Conservation (phyloP, 2,797 vertebrate genomes). For the Gallirallus australis region DNA sequence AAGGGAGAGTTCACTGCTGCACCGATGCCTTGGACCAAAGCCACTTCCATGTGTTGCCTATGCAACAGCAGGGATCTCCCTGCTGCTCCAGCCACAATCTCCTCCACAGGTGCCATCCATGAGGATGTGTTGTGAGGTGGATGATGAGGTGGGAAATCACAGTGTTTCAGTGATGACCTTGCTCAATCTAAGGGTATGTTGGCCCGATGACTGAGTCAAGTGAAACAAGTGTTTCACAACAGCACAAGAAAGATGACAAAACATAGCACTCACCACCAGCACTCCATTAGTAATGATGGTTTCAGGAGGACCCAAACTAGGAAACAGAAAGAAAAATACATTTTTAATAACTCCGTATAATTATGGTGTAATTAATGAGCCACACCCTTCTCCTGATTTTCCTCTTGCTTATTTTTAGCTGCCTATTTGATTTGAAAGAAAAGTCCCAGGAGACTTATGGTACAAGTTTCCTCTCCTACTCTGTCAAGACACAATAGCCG, state of each 20-base stretch:
- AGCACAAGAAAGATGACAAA: constrained; percentile 22
- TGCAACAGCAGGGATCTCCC: background rate
- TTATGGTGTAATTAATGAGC: background rate
- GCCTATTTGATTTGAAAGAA: background rate
- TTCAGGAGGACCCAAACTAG: constrained; percentile 77
- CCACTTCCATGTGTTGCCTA: background rate
- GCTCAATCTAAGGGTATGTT: background rate
- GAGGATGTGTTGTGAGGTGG: background rate
- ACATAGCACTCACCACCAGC: constrained; percentile 81
- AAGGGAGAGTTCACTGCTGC: background rate
- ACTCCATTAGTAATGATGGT: constrained; percentile 85
- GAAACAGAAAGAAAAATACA: constrained; percentile 63
- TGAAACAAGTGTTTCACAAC: background rate
- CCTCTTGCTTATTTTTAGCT: background rate
- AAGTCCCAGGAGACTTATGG: background rate
- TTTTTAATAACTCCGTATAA: constrained; percentile 35
- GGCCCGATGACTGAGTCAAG: background rate
- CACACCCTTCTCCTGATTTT: background rate
- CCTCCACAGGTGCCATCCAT: background rate
- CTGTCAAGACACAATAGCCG: background rate
- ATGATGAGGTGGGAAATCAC: background rate
- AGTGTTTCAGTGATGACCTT: background rate
- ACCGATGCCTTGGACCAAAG: background rate
- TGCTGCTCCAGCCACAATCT: background rate
- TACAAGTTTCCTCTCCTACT: background rate